These are phyloP conservation scores for Liasis olivaceus DNA, from an alignment of 2,797 vertebrate genomes.

Conservation along the genomic window DNA sequence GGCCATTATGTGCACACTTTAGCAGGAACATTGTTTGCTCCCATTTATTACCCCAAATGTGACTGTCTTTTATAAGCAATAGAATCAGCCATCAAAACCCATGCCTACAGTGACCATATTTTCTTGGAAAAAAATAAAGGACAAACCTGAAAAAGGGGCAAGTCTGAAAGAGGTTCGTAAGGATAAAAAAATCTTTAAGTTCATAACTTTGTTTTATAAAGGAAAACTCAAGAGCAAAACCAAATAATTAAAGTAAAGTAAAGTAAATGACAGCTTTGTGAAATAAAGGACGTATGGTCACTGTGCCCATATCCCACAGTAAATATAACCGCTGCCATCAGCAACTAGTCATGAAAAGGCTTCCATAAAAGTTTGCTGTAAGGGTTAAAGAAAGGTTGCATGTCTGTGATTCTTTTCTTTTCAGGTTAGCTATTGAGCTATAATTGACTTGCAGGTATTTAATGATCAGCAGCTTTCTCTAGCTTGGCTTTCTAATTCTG, in stretches of 20 bases:
- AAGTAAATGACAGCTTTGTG: not conserved
- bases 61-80: not conserved
- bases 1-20: not conserved
- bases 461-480: not conserved
- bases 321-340: not conserved
- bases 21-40: not conserved
- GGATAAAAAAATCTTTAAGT: not conserved
- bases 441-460: not conserved
- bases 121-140: not conserved
- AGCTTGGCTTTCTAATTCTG: not conserved
- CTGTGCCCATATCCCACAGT: not conserved
- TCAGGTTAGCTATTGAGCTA: not conserved
- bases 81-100: not conserved
- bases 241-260: not conserved
- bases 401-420: not conserved
- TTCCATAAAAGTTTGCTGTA: not conserved
- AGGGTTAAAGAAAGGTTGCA: not conserved
- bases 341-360: not conserved
- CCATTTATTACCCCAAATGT: not conserved
- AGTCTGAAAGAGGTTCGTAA: not conserved
- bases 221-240: not conserved
- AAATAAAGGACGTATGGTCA: not conserved
- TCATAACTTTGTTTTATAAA: not conserved
- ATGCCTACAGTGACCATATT: not conserved
- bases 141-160: not conserved